phyloP scores from a whole-genome alignment of 2,797 vertebrate species.

The Apodemus agrarius region DNA sequence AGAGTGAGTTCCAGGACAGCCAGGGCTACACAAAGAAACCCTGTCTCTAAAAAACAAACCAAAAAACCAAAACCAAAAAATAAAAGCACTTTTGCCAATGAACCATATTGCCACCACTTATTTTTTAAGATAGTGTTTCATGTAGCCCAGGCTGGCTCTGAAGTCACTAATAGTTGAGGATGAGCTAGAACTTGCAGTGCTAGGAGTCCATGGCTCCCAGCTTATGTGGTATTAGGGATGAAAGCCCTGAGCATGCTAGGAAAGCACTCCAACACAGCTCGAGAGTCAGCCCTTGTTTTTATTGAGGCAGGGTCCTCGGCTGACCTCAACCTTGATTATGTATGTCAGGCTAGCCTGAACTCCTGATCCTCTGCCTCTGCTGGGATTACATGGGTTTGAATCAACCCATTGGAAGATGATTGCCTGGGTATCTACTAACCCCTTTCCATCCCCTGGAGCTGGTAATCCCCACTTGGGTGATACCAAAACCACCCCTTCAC shows the following conservation, averaged over 20 bases:
- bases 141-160: neutral
- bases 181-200: neutral
- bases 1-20: no score
- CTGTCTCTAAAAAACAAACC: no score
- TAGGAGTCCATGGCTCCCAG: neutral
- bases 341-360: neutral
- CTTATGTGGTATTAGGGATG: neutral
- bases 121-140: neutral
- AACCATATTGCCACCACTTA: neutral
- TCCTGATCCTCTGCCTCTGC: neutral
- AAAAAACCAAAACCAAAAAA: no score
- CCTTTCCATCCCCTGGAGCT: neutral
- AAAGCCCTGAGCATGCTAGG: neutral
- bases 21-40: no score
- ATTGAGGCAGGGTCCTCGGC: neutral
- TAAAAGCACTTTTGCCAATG: neutral
- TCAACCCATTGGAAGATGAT: neutral
- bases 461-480: neutral
- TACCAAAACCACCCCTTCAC: neutral
- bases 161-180: neutral
- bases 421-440: neutral
- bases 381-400: neutral
- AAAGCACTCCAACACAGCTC: neutral
- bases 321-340: neutral
- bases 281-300: neutral